Percentiles rank a stretch among this genome's conserved stretches.
Conservation (phyloP, 2,797 vertebrate genomes). For the Allobates femoralis region DNA sequence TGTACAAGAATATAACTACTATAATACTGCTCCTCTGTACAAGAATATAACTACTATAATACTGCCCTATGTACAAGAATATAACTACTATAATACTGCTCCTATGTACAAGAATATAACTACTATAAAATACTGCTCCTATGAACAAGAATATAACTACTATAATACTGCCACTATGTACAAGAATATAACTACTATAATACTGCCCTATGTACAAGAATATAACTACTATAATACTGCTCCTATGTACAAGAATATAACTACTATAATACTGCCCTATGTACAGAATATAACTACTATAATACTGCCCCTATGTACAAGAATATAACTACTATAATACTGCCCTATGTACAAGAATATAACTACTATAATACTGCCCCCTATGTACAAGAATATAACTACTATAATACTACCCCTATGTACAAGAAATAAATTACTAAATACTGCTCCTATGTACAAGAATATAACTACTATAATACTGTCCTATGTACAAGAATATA, state of each 20-base stretch:
- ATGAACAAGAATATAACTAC: neutral
- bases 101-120: slow-evolving; percentile 4
- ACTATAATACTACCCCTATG: neutral
- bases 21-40: no score
- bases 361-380: no score
- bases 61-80: neutral
- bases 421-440: slow-evolving; percentile 4
- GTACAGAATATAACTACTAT: neutral
- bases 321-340: slow-evolving; percentile 9
- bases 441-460: no score
- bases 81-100: neutral
- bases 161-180: no score
- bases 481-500: neutral
- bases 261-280: neutral
- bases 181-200: neutral
- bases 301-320: neutral
- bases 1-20: no score
- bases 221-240: no score
- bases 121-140: neutral
- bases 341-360: no score
- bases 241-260: no score
- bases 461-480: slow-evolving; percentile 4
- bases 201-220: neutral
- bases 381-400: neutral
- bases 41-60: no score